These are phyloP conservation scores for Deroplatys truncata DNA, from an alignment of 2,888 invertebrate genomes.

Conservation along the genomic window DNA sequence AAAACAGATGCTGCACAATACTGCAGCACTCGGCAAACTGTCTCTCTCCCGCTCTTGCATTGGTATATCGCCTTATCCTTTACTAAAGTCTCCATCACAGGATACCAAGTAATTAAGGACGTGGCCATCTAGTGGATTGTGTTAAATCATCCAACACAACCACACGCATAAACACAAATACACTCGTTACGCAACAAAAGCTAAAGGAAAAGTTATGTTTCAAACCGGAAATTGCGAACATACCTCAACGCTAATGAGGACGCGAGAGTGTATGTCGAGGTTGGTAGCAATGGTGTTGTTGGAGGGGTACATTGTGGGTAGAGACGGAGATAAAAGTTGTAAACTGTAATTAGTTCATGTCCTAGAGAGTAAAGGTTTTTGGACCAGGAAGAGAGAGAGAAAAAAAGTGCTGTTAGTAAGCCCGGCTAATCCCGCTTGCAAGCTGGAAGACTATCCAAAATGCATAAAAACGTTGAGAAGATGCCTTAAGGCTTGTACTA, in stretches of 20 bases:
- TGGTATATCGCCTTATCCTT: background rate
- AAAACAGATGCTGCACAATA: background rate
- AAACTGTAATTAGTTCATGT: conserved; percentile 3
- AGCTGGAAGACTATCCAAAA: background rate
- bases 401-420: background rate
- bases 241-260: conserved; percentile 5
- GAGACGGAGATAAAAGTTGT: conserved; percentile 1
- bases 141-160: background rate
- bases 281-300: background rate
- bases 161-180: background rate
- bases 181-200: background rate
- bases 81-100: background rate
- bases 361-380: background rate
- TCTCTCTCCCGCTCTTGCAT: background rate
- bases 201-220: background rate
- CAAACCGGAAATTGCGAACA: conserved; percentile 2
- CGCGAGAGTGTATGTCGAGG: background rate
- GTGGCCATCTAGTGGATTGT: background rate
- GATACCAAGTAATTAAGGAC: background rate
- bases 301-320: background rate
- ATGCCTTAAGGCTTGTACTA: background rate
- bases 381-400: too few species aligned
- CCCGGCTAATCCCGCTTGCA: background rate
- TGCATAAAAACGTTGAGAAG: background rate
- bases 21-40: background rate